Base-by-base conservation (phyloP, 2,888 invertebrate genomes). In the Aporophyla nigra region DNA sequence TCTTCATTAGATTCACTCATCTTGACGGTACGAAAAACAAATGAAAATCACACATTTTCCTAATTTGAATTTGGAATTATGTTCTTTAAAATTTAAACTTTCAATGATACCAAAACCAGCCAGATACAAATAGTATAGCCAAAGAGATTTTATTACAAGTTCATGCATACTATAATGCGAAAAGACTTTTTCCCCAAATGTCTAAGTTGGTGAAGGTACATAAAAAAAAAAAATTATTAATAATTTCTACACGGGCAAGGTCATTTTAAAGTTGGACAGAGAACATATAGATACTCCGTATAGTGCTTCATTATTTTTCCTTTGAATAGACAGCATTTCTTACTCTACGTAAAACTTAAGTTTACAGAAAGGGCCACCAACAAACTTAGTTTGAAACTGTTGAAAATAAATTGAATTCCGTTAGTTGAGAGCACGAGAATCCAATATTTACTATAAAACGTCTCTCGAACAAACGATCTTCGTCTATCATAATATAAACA, bases 371-470 rank as follows among this genome's bases (percentile, higher is more conserved):
- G 43, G 53, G 43, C 46, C 46, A 12, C 7, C 43, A 62, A 58
- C 16, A 59, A 74, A 79, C 27, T 79, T 27, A 56, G 54, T 80
- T 67, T 56, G 51, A 61, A 80, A 70, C 56, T 59, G 46, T 14
- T 33, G 67, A 53, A n/a, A 53, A 6, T 51, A 67, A 67, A 67
- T 53, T 33, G n/a, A n/a, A 61, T 73, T 78, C 67, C 24, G 27
- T 49, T 62, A 21, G 53, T 61, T 61, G 56, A 58, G 12, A 62
- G 49, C 49, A 69, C 21, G 61, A 49, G 58, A 21, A 62, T 83
- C 46, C 53, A 73, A 78, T 73, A 83, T 78, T 62, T 43, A 78
- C n/a, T 58, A n/a, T 51, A 2, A 40, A 78, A 65, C 54, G 14
- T 51, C 40, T 62, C 27, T 27, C 21, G 6, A 49, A 21, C 3